Evolutionary conservation across 2,888 invertebrate species (phyloP), one percentile per base, ranked within the genome.

Genomic region (Tromatobia lineatoria): DNA sequence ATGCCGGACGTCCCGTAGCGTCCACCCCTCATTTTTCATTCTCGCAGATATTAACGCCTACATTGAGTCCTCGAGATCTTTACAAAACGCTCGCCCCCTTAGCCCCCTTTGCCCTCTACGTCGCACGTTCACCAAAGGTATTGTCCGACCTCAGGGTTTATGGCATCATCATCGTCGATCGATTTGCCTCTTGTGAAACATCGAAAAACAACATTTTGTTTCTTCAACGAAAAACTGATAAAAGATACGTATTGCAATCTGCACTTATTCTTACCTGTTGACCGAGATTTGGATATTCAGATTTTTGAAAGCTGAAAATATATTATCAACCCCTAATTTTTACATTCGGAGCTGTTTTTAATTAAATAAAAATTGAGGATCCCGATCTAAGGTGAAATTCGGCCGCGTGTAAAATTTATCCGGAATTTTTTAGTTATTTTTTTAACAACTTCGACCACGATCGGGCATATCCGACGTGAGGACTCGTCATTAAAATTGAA

Each of bases 11-110:
- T 90, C 89, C 88, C 86, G 85, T 84, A 81, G 90, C 79, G 88
- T 83, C 85, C 77, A 81, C 86, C 86, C 83, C 88, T 90, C 91
- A 89, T 91, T 91, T 91, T 88, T 91, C 91, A 91, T 87, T 87
- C 84, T 83, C 67, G 85, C 85, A 90, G 90, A 91, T 91, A 91
- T 91, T 90, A 90, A 89, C 88, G 88, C 88, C 78, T 81, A 75
- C 87, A 90, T 91, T 90, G 86, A 90, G 88, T 83, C 85, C 82
- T 86, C 80, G 70, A 87, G 87, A 89, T 89, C 88, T 88, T 89
- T 89, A 88, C 79, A 88, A 90, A 90, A 85, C 87, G 87, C 82
- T 88, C 85, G 18, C 23, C 52, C 29, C 23, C 23, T 47, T n/a
- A 45, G 0, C 38, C 38, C 2, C 38, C 38, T 29, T 11, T n/a